Evolutionary conservation across 2,113 vertebrate genomes (phyloP).

Genomic region (Tachuris rubrigastra): DNA sequence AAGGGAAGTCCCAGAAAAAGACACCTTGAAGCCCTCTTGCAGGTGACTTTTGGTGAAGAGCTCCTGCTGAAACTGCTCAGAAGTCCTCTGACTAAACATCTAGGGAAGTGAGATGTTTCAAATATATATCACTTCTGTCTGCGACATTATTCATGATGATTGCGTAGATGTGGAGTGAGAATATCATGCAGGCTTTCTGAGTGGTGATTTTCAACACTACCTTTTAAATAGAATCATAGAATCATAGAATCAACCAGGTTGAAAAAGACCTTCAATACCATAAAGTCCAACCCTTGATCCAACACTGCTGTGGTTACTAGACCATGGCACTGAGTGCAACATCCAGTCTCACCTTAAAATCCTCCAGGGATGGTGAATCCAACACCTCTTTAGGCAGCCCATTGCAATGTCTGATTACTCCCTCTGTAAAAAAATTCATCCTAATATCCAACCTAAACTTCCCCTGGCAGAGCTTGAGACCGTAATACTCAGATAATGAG

Average conservation of each 20-base stretch:
- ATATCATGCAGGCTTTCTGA: fast-evolving
- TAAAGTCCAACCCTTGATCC: too few species aligned
- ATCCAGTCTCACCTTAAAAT: too few species aligned
- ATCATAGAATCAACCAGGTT: too few species aligned
- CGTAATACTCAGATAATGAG: background rate
- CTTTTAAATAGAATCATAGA: background rate
- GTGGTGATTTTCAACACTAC: background rate
- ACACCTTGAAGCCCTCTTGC: background rate
- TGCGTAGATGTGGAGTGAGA: background rate
- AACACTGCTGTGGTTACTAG: too few species aligned
- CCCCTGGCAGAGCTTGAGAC: too few species aligned
- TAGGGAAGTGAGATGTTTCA: background rate
- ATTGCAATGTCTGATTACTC: too few species aligned
- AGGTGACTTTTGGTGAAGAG: background rate
- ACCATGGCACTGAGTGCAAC: too few species aligned
- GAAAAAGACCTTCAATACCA: too few species aligned
- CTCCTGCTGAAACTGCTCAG: background rate
- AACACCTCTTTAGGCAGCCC: too few species aligned
- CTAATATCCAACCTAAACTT: too few species aligned
- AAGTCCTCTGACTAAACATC: background rate
- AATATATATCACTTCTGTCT: fast-evolving
- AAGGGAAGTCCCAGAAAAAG: background rate
- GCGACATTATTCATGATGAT: fast-evolving
- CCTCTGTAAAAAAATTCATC: too few species aligned
- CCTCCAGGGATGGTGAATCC: too few species aligned